phyloP scores from a whole-genome alignment of 2,888 invertebrate genomes.

The Gnatocerus cornutus region DNA sequence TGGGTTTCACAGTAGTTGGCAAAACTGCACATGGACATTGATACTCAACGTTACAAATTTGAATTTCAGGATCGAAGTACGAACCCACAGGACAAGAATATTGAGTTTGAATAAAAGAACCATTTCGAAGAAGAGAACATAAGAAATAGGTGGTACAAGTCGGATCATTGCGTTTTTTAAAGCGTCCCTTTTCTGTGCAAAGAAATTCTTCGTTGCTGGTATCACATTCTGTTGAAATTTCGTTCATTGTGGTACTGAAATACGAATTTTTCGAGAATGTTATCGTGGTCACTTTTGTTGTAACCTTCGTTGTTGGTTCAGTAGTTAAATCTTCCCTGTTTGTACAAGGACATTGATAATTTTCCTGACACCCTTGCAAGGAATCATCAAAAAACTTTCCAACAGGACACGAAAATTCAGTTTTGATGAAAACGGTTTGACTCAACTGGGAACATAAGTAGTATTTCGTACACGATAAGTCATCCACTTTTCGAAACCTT shows the following conservation, averaged over 20 bases:
- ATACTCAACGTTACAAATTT: slow-evolving; percentile 67
- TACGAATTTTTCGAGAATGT: background rate
- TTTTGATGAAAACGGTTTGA: slow-evolving; percentile 27
- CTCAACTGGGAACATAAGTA: slow-evolving; percentile 67
- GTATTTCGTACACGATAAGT: slow-evolving; percentile 68
- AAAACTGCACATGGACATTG: slow-evolving; percentile 49
- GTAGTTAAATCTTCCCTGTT: too few species aligned
- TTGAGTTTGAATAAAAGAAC: slow-evolving; percentile 47
- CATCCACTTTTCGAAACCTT: slow-evolving; percentile 47
- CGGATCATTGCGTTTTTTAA: slow-evolving; percentile 51
- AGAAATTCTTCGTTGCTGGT: slow-evolving; percentile 37
- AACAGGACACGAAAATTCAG: background rate
- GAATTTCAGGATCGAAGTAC: slow-evolving; percentile 68
- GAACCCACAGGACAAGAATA: slow-evolving; percentile 66
- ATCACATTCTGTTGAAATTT: background rate
- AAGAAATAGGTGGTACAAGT: slow-evolving; percentile 53
- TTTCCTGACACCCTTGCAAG: slow-evolving; percentile 45
- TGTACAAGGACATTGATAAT: slow-evolving; percentile 53
- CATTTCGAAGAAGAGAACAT: slow-evolving; percentile 49
- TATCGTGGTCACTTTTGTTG: background rate
- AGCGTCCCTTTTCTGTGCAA: slow-evolving; percentile 51
- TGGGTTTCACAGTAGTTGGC: slow-evolving; percentile 8
- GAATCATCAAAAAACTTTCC: slow-evolving; percentile 46
- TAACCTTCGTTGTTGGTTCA: background rate
- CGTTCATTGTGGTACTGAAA: background rate